Evolutionary conservation across 2,113 vertebrate genomes (phyloP), one percentile per base, ranked within the genome.

Genomic region (Planiliza haematocheilus): DNA sequence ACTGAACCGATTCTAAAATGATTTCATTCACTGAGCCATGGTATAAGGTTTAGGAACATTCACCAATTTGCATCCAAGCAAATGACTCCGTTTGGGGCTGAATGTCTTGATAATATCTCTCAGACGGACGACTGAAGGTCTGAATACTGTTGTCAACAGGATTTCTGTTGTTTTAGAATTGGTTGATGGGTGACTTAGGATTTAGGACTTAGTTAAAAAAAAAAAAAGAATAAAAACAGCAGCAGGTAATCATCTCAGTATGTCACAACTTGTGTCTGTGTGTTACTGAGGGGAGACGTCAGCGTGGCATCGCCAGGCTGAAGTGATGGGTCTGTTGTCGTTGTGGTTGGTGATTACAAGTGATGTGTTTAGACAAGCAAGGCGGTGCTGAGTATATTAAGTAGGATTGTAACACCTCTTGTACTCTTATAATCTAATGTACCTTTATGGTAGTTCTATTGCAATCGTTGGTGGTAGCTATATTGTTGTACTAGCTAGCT

Each of bases 241-340:
- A 50, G 50, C 64, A 58, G 55, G 46, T 75, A 42, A 69, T 76
- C 58, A 37, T 86, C 84, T 90, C 88, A 84, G 86, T 68, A 69
- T 62, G 51, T 73, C 91, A 89, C 92, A 93, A 91, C 90, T 92
- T 91, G 67, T 92, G 91, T 93, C 90, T 91, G 90, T 93, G 92
- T 78, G 73, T 75, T 70, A 74, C 87, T 88, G 88, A 90, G 84
- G 11, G 7, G 59, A 78, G 37, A 59, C 52, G 49, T 71, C 66
- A 5, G 68, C 39, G 43, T 36, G 24, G 24, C 24, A 5, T 30
- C 50, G 34, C 39, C 24, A 30, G 2, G 24, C 24, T 55, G 64
- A 56, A 61, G 48, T 39, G 69, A 74, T 48, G 73, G 51, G 59
- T 61, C 41, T 77, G 24, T 30, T 30, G 24, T 69, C 76, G 73